These are phyloP conservation scores for Aphelinus certus DNA, from an alignment of 1,140 invertebrate genomes.

Conservation along the genomic window DNA sequence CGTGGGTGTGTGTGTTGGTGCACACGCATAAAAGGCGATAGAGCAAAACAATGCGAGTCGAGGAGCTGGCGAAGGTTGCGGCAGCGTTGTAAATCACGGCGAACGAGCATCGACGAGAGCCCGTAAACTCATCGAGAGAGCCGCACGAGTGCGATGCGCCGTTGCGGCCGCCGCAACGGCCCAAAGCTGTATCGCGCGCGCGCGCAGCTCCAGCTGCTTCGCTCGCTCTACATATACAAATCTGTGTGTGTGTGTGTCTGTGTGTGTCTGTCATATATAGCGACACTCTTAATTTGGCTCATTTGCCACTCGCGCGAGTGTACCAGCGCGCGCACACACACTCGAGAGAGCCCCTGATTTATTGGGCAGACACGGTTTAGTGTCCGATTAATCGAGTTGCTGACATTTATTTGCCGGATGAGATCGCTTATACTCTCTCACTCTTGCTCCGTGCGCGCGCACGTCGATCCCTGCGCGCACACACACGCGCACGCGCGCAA, in stretches of 20 bases:
- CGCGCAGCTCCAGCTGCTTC: too few relatives aligned
- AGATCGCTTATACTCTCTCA: conserved; percentile 10
- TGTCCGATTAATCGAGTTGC: conserved; percentile 40
- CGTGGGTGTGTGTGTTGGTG: too few relatives aligned
- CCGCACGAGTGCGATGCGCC: conserved; percentile 46
- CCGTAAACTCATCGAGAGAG: conserved; percentile 57
- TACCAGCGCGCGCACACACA: neutral
- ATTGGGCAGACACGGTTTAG: conserved; percentile 35
- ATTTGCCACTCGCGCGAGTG: conserved; percentile 7
- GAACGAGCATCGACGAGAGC: conserved; percentile 57
- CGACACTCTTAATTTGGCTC: conserved; percentile 32
- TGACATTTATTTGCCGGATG: conserved; percentile 38
- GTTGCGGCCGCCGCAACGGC: conserved; percentile 42
- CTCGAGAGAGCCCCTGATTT: conserved; percentile 16
- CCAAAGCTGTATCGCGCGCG: conserved; percentile 1
- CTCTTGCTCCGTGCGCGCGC: too few relatives aligned
- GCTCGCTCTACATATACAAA: too few relatives aligned
- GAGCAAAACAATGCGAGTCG: conserved; percentile 52
- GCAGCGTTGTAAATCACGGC: conserved; percentile 56
- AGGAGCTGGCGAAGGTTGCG: conserved; percentile 29
- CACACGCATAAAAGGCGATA: conserved; percentile 46
- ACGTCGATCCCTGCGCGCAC: too few relatives aligned
- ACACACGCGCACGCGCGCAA: too few relatives aligned
- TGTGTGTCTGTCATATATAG: neutral
- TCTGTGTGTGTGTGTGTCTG: too few relatives aligned